phyloP scores from a whole-genome alignment of 2,888 invertebrate species.

The Acanthosepion pharaonis region DNA sequence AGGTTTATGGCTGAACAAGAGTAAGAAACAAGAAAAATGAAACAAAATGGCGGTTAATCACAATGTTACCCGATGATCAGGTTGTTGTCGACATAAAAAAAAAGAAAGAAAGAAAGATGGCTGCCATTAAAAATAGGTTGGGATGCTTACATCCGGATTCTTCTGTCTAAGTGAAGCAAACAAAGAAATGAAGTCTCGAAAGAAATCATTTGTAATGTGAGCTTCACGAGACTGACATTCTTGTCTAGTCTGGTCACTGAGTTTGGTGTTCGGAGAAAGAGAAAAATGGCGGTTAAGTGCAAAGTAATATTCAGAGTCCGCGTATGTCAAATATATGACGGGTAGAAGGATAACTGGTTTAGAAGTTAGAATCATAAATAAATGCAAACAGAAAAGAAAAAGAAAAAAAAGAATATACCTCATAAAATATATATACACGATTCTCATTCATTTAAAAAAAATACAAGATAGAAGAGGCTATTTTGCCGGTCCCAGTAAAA shows the following conservation, averaged over 20 bases:
- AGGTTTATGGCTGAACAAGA: background rate
- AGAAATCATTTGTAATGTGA: background rate
- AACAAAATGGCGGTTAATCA: background rate
- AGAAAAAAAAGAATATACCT: too few relatives aligned
- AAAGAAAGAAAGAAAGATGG: background rate
- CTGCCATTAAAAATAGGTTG: background rate
- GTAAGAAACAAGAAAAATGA: background rate
- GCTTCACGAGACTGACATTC: background rate
- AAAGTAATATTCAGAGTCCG: background rate
- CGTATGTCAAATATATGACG: background rate
- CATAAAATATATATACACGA: too few relatives aligned
- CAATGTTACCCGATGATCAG: background rate
- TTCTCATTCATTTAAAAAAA: background rate
- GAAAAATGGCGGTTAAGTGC: background rate
- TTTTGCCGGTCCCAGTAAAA: too few relatives aligned
- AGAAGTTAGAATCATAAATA: background rate
- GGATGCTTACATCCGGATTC: background rate
- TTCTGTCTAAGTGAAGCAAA: background rate
- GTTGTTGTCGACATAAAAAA: background rate
- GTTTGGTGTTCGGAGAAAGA: too few relatives aligned
- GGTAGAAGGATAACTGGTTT: background rate
- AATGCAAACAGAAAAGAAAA: background rate
- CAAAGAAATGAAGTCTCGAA: background rate
- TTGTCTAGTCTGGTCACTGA: background rate
- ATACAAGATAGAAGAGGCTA: too few relatives aligned